Evolutionary conservation across 1,140 invertebrate genomes (phyloP), one percentile per base, ranked within the genome.

Genomic region (Asbolus verrucosus): DNA sequence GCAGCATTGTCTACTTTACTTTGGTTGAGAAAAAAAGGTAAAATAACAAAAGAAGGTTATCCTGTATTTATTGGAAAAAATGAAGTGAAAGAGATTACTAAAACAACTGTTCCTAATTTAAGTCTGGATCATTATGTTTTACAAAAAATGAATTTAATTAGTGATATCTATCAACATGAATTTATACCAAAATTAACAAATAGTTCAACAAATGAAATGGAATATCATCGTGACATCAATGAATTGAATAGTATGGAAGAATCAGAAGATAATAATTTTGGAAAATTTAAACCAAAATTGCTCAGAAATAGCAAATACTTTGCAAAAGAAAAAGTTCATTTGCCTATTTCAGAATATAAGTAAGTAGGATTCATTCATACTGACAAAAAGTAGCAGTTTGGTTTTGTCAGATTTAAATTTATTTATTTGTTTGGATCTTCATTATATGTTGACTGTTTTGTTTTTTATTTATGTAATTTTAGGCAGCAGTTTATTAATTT

Each of bases 321-420:
- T 6, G 67, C 73, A 15, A 80, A 78, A 66, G 78, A 81, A 61
- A 73, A 75, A 39, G 30, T 69, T 27, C 14, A 73, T 13, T 72
- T 82, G 39, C 81, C 80, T 27, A 80, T 82, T 33, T 72, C 78
- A 8, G 50, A 75, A 33, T 77, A 66, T 43, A 79, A 76, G 80
- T 82, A 75, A 77, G 72, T n/a, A n/a, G n/a, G n/a, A n/a, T n/a
- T n/a, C n/a, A n/a, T n/a, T n/a, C n/a, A n/a, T n/a, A n/a, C n/a
- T n/a, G n/a, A n/a, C n/a, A n/a, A n/a, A n/a, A n/a, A n/a, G n/a
- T n/a, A n/a, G n/a, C n/a, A n/a, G n/a, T n/a, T n/a, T n/a, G n/a
- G n/a, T n/a, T n/a, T n/a, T n/a, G n/a, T n/a, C n/a, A n/a, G n/a
- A n/a, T n/a, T n/a, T n/a, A n/a, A n/a, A n/a, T n/a, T n/a, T n/a